Evolutionary conservation across 1,140 invertebrate species (phyloP), one percentile per base, ranked within the genome.

Genomic region (Cyclina sinensis): DNA sequence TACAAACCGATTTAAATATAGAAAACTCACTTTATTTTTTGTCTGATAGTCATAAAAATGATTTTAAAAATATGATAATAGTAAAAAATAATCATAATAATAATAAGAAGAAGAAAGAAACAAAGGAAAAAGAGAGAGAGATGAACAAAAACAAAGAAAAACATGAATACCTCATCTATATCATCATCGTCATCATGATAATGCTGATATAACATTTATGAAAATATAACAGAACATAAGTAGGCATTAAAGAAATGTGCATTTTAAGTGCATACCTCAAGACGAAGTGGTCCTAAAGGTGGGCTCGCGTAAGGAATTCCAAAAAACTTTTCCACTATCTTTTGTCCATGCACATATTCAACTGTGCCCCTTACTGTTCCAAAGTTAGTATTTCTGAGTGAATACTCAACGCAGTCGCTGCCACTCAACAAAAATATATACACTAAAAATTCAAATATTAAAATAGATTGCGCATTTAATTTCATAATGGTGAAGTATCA

Each of bases 271-370:
- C 91, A 88, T 86, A 93, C 93, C 91, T 92, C 90, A 89, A 99
- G 99, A 51, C 99, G 96, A 24, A 99, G 96, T 73, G 97, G 97
- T 24, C 98, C 98, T 0, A 98, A 96, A 5, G 99, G 99, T 37
- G 99, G 98, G 24, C 98, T 98, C n/a, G 99, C 99, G 94, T 99
- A 99, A 0, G 99, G 98, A 74, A 99, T 97, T 0, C 99, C 99
- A 21, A 98, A 96, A 95, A 99, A 99, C 85, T 90, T 90, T 82
- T 93, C 92, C 54, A 93, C 91, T 54, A 90, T 73, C 48, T 78
- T 76, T 4, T 86, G 86, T n/a, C 86, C 82, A 30, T 89, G 86
- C 14, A 91, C 84, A 5, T 27, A 83, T 37, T 91, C 80, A 35
- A 92, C 89, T 76, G 89, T 88, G 2, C 92, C 92, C 65, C 87